Base-by-base conservation (phyloP, 2,113 vertebrate genomes). In the Zapornia atra region DNA sequence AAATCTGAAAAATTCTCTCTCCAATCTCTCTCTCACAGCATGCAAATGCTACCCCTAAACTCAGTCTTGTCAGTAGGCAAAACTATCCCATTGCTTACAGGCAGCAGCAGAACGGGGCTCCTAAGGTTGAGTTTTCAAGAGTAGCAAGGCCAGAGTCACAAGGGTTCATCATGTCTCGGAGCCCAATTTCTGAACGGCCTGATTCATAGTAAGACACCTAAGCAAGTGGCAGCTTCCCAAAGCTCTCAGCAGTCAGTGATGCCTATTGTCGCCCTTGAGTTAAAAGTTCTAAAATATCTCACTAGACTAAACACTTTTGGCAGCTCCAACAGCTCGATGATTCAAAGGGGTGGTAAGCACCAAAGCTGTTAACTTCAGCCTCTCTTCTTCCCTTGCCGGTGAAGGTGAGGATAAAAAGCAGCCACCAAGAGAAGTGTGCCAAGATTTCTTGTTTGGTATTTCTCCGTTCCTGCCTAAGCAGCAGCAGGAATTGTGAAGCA, bases 391-490 rank as follows among this genome's bases (percentile, higher is more conserved):
- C 59, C 50, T 11, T 8, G 11, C 5, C 0, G 1, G 16, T 8
- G 28, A 25, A 11, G 65, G 75, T 5, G 5, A 40, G 34, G 63
- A 51, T 11, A 13, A 63, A 69, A 79, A 1, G 6, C 29, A 18
- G 82, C 24, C 56, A 16, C 40, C 16, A 19, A 56, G 54, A 1
- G 1, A 46, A n/a, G 38, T 1, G 1, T 42, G 66, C 36, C 28
- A 29, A n/a, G 26, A 10, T 38, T 38, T 51, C 66, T 11, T 77
- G 3, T 0, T 5, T 12, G 71, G 19, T 11, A 12, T 26, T n/a
- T 34, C 82, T 73, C 48, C 1, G 0, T 29, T 50, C 13, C 76
- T 5, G 2, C 29, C 6, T 4, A 38, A 0, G 1, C 10, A 46
- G 51, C 46, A 40, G 71, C 56, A 22, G 56, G 12, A 53, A 60